Base-by-base conservation (phyloP, 2,888 invertebrate genomes). In the Mythimna lalbum region DNA sequence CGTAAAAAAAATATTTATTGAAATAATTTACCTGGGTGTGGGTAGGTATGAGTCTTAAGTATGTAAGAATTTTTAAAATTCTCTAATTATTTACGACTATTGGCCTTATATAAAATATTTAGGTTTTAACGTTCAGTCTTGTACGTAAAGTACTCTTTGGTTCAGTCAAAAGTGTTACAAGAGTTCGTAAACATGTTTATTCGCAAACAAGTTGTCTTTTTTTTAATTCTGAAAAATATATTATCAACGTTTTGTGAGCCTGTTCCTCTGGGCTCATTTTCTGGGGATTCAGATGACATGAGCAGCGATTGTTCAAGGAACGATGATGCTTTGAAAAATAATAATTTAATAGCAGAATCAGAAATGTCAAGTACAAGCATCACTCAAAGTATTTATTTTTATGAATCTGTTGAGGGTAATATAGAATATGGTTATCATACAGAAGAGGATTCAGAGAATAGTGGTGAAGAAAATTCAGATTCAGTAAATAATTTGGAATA, bases 121-220 rank as follows among this genome's bases (percentile, higher is more conserved):
- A 1, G 3, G 7, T 33, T 27, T n/a, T 19, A 39, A 57, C 27
- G 10, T 27, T 23, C 14, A 47, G 3, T 9, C 19, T 6, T n/a
- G n/a, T n/a, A n/a, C n/a, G n/a, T n/a, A n/a, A n/a, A n/a, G n/a
- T n/a, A n/a, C n/a, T n/a, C n/a, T n/a, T n/a, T n/a, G n/a, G 10
- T 27, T 23, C 14, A 47, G 3, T 9, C 19, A 4, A 62, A 63
- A 63, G 47, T 68, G 19, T 57, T 50, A n/a, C 52, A 31, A 52
- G 21, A 31, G n/a, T 60, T 63, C 31, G 43, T 39, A 47, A 81
- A 66, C 50, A 78, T 78, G 78, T 81, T 69, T 57, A 27, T 27
- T 49, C n/a, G 36, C 3, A 69, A 65, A 65, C 31, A 52, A 10
- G 17, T 69, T 39, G n/a, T 63, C 43, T 31, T 76, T 17, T 47